These are phyloP conservation scores for Phengaris arion DNA, from an alignment of 2,888 invertebrate species.

Conservation along the genomic window DNA sequence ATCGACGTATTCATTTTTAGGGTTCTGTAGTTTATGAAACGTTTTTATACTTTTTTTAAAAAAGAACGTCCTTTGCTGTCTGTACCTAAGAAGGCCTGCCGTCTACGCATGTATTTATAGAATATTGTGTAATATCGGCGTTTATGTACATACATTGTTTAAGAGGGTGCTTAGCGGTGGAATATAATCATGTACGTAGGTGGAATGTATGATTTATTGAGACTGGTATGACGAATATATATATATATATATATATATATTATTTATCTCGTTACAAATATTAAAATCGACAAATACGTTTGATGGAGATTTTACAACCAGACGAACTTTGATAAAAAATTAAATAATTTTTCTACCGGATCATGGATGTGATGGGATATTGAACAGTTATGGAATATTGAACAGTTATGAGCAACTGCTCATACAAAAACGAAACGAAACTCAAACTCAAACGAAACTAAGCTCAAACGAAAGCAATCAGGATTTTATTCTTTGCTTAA, in stretches of 20 bases:
- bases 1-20: too few species aligned
- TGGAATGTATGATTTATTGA: constrained; percentile 51
- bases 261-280: too few species aligned
- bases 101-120: constrained; percentile 55
- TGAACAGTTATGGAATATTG: too few species aligned
- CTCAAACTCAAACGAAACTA: too few species aligned
- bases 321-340: not conserved
- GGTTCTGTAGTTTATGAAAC: too few species aligned
- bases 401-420: too few species aligned
- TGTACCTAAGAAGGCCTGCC: constrained; percentile 42
- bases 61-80: constrained; percentile 19
- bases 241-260: too few species aligned
- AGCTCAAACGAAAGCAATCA: too few species aligned
- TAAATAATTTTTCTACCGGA: too few species aligned
- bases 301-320: not conserved
- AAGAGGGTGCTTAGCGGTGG: constrained; percentile 63
- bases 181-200: constrained; percentile 62
- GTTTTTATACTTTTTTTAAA: not conserved
- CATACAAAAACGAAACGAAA: too few species aligned
- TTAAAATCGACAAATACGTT: not conserved
- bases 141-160: constrained; percentile 56
- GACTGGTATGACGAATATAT: constrained; percentile 34
- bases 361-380: too few species aligned
- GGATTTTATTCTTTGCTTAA: too few species aligned
- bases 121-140: constrained; percentile 55